These are phyloP conservation scores for Entomyzon cyanotis DNA, from an alignment of 2,113 vertebrate genomes.

Conservation along the genomic window DNA sequence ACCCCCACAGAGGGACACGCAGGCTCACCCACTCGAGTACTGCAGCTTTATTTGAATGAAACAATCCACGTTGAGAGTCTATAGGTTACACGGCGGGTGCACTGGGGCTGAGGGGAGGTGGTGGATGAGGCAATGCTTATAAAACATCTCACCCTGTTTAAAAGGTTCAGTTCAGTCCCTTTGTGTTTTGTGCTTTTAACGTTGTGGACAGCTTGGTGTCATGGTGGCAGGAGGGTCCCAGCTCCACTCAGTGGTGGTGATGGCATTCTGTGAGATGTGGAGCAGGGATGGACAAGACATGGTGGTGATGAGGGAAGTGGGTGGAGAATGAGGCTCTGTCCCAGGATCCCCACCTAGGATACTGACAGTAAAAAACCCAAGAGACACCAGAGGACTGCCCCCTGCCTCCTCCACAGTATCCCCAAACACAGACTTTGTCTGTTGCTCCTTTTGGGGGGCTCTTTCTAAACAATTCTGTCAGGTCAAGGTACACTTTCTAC, in stretches of 20 bases:
- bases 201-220: neutral
- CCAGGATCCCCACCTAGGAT: neutral
- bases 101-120: neutral
- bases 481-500: neutral
- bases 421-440: neutral
- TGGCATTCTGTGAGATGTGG: neutral
- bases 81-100: neutral
- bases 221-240: neutral
- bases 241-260: neutral
- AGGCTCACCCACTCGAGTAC: conserved; percentile 30
- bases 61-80: conserved; percentile 51
- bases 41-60: conserved; percentile 73
- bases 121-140: neutral
- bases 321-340: neutral
- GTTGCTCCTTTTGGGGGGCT: neutral
- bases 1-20: conserved; percentile 13
- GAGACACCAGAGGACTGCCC: neutral
- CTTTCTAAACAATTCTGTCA: neutral
- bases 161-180: conserved; percentile 55
- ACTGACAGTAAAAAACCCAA: neutral
- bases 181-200: conserved; percentile 68
- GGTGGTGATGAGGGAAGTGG: neutral
- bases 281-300: neutral
- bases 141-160: conserved; percentile 66
- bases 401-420: neutral